A percentile compares a stretch with the other conserved stretches of the same genome.
These are phyloP conservation scores for Cataglyphis livida DNA, from an alignment of 2,888 invertebrate genomes.

Conservation along the genomic window DNA sequence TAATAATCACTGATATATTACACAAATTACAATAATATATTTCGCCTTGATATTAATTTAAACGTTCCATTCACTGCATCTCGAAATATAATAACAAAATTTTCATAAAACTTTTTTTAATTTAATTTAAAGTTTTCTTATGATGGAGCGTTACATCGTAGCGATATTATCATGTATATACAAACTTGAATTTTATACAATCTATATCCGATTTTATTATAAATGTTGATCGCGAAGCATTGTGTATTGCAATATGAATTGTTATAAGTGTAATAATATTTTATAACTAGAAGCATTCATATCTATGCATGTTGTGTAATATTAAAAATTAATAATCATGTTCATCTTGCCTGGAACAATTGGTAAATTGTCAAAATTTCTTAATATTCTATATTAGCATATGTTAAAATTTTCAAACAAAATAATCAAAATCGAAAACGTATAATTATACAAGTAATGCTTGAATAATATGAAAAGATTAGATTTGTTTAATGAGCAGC, in stretches of 20 bases:
- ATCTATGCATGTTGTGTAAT: neutral
- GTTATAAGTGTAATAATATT: constrained; percentile 27
- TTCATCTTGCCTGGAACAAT: neutral
- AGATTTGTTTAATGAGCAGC: constrained; percentile 31
- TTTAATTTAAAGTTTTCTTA: neutral
- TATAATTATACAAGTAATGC: neutral
- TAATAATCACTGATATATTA: constrained; percentile 52
- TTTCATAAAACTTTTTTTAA: neutral
- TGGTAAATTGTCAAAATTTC: neutral
- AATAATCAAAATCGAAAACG: constrained; percentile 25
- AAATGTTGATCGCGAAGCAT: neutral
- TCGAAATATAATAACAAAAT: constrained; percentile 4
- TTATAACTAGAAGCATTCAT: constrained; percentile 17
- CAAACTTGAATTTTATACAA: constrained; percentile 13
- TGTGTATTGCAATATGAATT: constrained; percentile 4
- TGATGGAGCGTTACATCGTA: neutral
- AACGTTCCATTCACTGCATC: constrained; percentile 47
- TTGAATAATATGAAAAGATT: neutral
- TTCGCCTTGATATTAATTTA: constrained; percentile 51
- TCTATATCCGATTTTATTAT: neutral
- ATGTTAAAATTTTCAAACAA: constrained; percentile 1
- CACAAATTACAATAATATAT: constrained; percentile 60
- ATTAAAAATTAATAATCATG: constrained; percentile 6
- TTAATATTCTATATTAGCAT: neutral
- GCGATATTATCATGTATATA: constrained; percentile 41